Conservation (phyloP, 2,888 invertebrate species). For the Eupithecia exiguata region DNA sequence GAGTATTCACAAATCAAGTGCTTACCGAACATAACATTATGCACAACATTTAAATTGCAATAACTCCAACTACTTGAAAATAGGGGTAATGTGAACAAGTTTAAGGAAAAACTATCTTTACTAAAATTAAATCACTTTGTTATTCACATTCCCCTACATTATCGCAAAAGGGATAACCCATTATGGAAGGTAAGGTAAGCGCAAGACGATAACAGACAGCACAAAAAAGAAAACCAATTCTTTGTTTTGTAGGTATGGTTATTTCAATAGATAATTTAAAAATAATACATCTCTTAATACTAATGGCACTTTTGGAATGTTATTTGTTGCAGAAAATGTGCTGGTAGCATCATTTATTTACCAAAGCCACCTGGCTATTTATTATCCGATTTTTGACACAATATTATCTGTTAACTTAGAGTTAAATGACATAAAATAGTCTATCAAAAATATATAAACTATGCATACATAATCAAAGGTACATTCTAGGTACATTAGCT, state of each 20-base stretch:
- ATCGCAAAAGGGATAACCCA: neutral
- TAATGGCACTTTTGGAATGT: conserved; percentile 47
- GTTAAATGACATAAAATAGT: neutral
- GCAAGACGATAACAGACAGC: neutral
- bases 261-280: conserved; percentile 8
- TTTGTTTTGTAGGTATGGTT: neutral
- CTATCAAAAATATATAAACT: neutral
- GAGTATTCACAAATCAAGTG: too few species aligned
- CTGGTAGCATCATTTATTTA: neutral
- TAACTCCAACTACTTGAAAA: too few species aligned
- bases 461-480: neutral
- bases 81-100: too few species aligned
- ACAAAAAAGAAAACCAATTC: neutral
- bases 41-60: too few species aligned
- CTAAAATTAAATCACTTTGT: too few species aligned
- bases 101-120: too few species aligned
- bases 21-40: too few species aligned
- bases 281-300: conserved; percentile 41
- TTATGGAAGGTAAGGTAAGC: neutral
- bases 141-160: too few species aligned
- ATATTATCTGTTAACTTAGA: neutral
- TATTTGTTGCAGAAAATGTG: conserved; percentile 19
- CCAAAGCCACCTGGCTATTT: neutral
- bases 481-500: neutral
- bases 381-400: neutral